phyloP scores from a whole-genome alignment of 2,888 invertebrate species.

The Melanophora roralis region DNA sequence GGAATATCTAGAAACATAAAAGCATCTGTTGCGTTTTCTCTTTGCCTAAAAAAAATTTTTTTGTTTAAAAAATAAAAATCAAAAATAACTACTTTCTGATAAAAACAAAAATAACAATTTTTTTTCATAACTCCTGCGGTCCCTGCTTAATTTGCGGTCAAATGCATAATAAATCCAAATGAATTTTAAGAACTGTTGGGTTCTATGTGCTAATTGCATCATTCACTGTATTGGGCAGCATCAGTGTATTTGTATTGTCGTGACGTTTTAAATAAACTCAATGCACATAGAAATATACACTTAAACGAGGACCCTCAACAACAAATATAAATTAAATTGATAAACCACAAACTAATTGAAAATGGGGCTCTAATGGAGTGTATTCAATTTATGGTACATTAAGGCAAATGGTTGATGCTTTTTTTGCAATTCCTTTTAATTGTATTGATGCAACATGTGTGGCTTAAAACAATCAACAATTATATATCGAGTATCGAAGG shows the following conservation, averaged over 20 bases:
- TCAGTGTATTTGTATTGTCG: not conserved
- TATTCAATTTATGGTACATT: constrained; percentile 59
- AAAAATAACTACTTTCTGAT: too few relatives aligned
- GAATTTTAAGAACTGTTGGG: too few relatives aligned
- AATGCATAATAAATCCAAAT: too few relatives aligned
- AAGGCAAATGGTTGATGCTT: constrained; percentile 51
- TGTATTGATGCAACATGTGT: constrained; percentile 55
- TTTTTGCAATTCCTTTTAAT: not conserved
- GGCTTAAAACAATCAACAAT: too few relatives aligned
- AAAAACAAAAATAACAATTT: too few relatives aligned
- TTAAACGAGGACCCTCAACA: constrained; percentile 2
- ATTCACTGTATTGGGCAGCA: not conserved
- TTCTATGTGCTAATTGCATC: too few relatives aligned
- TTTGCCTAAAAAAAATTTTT: too few relatives aligned
- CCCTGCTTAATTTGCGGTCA: too few relatives aligned
- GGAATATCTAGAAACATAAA: too few relatives aligned
- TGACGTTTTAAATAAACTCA: constrained; percentile 3
- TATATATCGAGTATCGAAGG: not conserved
- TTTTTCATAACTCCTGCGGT: too few relatives aligned
- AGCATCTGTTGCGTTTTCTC: too few relatives aligned
- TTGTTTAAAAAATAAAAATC: too few relatives aligned
- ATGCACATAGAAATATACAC: not conserved
- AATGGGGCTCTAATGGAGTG: constrained; percentile 61
- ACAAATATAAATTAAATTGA: constrained; percentile 75
- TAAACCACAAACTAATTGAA: constrained; percentile 77